Evolutionary conservation across 1,140 invertebrate species (phyloP), one percentile per base, ranked within the genome.

Genomic region (Hylyphantes graminicola): DNA sequence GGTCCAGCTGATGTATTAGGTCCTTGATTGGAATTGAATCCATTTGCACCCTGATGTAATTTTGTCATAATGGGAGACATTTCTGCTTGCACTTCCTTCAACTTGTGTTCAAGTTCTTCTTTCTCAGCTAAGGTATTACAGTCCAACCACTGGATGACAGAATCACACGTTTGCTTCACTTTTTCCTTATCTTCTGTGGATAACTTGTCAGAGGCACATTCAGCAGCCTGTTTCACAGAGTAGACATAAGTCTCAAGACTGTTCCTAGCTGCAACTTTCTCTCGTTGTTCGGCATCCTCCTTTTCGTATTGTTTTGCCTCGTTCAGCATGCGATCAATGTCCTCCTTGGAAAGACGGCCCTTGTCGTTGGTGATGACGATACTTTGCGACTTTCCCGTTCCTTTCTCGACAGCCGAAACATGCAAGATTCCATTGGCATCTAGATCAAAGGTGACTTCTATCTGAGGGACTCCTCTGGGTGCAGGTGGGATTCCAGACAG

Each of bases 311-410:
- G 96, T 90, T 98, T 96, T n/a, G 97, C 97, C 19, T 90, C 90
- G 61, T 88, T 86, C 9, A 92, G 87, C 91, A 92, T 91, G 68
- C 89, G 87, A 19, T 90, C 88, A 65, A 91, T 91, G 53, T 91
- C 91, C 13, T 88, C 89, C 83, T 90, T 90, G 55, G 87, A 88
- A 11, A 92, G 87, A 81, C 90, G 87, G 7, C 90, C 90, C 86
- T 91, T 91, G 86, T 92, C 91, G 84, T 92, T 92, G 17, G 88
- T 90, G 77, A 92, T 92, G 21, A 89, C 90, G 48, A 91, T 90
- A 90, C 98, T 98, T 90, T 98, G 98, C 88, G 97, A 95, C 90
- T 97, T 97, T 88, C 97, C 97, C 84, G 97, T 98, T 4, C 90
- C 91, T 87, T 92, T 92, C 87, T 92, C 92, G 51, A 87, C 86